phyloP scores from a whole-genome alignment of 2,797 vertebrate species.

The Acropternis orthonyx region DNA sequence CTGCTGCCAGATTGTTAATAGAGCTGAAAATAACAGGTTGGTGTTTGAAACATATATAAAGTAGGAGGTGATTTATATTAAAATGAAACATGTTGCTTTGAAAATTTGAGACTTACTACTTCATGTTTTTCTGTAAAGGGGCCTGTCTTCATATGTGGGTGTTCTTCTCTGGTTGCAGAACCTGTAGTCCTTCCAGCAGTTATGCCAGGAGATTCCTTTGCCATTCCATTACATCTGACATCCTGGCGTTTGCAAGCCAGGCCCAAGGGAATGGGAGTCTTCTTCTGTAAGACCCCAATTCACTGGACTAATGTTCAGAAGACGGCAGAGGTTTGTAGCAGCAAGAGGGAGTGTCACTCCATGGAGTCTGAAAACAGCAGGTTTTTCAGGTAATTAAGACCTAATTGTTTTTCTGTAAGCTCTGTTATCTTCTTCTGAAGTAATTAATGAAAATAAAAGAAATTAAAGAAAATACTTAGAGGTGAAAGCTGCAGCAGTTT shows the following conservation, averaged over 20 bases:
- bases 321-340: constrained; percentile 87
- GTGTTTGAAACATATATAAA: neutral
- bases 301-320: constrained; percentile 94
- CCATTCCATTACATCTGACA: constrained; percentile 92
- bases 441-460: neutral
- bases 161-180: constrained; percentile 77
- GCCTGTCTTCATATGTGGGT: neutral
- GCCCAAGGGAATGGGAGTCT: constrained; percentile 90
- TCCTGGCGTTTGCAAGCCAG: constrained; percentile 95
- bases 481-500: neutral
- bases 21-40: neutral
- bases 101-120: neutral
- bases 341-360: constrained; percentile 92
- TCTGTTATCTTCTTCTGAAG: neutral
- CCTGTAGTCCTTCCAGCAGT: constrained; percentile 92
- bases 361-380: constrained; percentile 89
- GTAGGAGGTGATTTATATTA: neutral
- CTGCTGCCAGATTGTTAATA: neutral
- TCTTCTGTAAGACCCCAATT: constrained; percentile 95
- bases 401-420: neutral
- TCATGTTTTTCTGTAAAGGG: neutral
- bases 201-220: constrained; percentile 88
- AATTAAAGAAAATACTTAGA: neutral
- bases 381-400: constrained; percentile 85
- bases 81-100: rapidly evolving